These are phyloP conservation scores for Plectropomus leopardus DNA, from an alignment of 2,113 vertebrate genomes.

Conservation along the genomic window DNA sequence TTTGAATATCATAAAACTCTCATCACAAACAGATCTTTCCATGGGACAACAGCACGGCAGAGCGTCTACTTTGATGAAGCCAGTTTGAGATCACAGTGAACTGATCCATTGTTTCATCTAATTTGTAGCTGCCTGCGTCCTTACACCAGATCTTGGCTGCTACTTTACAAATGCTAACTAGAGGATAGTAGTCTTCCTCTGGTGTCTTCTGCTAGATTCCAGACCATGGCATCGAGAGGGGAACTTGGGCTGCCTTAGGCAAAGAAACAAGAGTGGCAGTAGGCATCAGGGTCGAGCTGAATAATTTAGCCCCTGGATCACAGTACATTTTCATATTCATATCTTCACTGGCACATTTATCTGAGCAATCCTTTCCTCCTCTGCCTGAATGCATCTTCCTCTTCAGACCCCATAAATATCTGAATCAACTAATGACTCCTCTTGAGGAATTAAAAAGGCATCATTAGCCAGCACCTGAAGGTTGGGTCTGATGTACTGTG, in stretches of 20 bases:
- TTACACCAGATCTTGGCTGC: not conserved
- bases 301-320: constrained; percentile 79
- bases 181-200: constrained; percentile 12
- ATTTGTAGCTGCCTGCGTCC: constrained; percentile 12
- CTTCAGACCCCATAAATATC: constrained; percentile 73
- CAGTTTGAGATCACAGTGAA: constrained; percentile 10
- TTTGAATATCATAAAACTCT: not conserved
- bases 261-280: constrained; percentile 68
- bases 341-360: constrained; percentile 72
- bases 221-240: constrained; percentile 45
- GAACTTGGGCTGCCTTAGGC: constrained; percentile 63
- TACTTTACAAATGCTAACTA: constrained; percentile 18
- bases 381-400: constrained; percentile 59
- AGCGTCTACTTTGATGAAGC: not conserved
- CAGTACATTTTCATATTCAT: constrained; percentile 77
- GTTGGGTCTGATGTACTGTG: constrained; percentile 53
- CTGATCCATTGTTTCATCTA: not conserved
- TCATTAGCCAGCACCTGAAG: constrained; percentile 70
- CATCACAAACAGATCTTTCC: constrained; percentile 6
- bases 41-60: not conserved
- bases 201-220: constrained; percentile 41
- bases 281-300: constrained; percentile 75
- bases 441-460: constrained; percentile 76
- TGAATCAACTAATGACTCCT: constrained; percentile 75
- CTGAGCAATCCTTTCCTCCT: constrained; percentile 45